Evolutionary conservation across 2,888 invertebrate species (phyloP), one percentile per base, ranked within the genome.

Genomic region (Scotopteryx bipunctaria): DNA sequence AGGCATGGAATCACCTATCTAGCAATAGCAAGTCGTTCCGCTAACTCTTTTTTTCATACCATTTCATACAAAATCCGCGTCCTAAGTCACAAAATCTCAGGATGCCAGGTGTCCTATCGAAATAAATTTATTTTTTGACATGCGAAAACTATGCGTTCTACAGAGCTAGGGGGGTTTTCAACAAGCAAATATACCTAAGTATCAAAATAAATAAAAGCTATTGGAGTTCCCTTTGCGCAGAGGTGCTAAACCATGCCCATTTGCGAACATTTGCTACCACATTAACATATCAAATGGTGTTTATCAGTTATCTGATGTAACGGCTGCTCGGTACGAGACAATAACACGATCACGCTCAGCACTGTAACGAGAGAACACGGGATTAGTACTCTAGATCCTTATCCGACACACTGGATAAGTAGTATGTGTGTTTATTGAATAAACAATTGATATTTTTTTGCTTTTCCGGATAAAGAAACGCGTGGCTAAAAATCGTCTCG

Each of bases 201-300:
- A n/a, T n/a, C n/a, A n/a, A 11, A 27, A 27, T 11, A 27, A 27
- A 9, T 3, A 11, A 11, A 9, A n/a, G 4, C 9, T 25, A 15
- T 9, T 3, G 5, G 15, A 21, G 23, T 33, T 11, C 25, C 15
- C 36, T 17, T 43, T 27, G 23, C 11, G 9, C 31, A 27, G 67
- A 66, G 73, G 77, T 73, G 83, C 73, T 78, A 81, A 81, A 74
- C 77, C 81, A 75, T 81, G 74, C 76, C 81, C 78, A 85, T 88
- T 82, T 78, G 73, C 73, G 81, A 82, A 73, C 85, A 83, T 84
- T 86, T 78, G 84, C 80, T 74, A 73, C 76, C 66, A 60, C 73
- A 86, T 87, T 86, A 86, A 79, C 86, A 89, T 87, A 85, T 86
- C 82, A 86, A 85, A 82, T 73, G 77, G 71, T 71, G 64, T 68